Evolutionary conservation across 1,140 invertebrate genomes (phyloP).

Genomic region (Habropoda laboriosa): DNA sequence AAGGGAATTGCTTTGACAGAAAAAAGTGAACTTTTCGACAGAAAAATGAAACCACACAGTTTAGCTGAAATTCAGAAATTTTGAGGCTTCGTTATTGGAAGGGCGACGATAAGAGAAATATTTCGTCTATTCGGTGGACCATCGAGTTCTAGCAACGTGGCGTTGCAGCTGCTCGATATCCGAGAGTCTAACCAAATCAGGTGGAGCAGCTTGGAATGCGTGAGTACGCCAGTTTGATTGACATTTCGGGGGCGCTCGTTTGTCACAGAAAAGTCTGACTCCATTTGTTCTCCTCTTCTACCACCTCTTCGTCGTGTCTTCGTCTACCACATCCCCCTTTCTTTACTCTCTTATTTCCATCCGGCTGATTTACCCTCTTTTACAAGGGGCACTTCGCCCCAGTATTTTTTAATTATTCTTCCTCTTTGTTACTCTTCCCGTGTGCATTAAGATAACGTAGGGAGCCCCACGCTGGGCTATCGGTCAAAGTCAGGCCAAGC

Average conservation of each 20-base stretch:
- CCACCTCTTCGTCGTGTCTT: not conserved
- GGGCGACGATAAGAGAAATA: not conserved
- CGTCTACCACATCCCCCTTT: conserved; percentile 25
- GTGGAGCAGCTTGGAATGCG: conserved; percentile 74
- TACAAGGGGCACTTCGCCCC: not conserved
- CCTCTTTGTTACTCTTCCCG: conserved; percentile 53
- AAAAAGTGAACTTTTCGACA: too few species aligned
- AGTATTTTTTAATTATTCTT: conserved; percentile 27
- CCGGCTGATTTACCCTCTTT: conserved; percentile 6
- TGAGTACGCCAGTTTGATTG: conserved; percentile 71
- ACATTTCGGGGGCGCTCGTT: conserved; percentile 80
- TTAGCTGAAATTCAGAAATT: too few species aligned
- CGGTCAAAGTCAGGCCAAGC: conserved; percentile 73
- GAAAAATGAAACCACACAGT: too few species aligned
- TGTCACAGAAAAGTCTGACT: conserved; percentile 73
- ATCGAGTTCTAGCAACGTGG: not conserved
- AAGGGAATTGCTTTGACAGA: too few species aligned
- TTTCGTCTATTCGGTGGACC: not conserved
- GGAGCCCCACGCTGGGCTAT: conserved; percentile 63
- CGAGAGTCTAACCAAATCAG: conserved; percentile 64
- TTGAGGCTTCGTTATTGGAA: too few species aligned
- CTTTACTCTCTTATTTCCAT: conserved; percentile 11
- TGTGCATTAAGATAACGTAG: conserved; percentile 71
- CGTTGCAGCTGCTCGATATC: conserved; percentile 49
- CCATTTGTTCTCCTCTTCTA: conserved; percentile 64